Percentiles rank a stretch among this genome's conserved stretches.
These are phyloP conservation scores for Sebastes iracundus DNA, from an alignment of 2,797 vertebrate genomes.

Conservation along the genomic window DNA sequence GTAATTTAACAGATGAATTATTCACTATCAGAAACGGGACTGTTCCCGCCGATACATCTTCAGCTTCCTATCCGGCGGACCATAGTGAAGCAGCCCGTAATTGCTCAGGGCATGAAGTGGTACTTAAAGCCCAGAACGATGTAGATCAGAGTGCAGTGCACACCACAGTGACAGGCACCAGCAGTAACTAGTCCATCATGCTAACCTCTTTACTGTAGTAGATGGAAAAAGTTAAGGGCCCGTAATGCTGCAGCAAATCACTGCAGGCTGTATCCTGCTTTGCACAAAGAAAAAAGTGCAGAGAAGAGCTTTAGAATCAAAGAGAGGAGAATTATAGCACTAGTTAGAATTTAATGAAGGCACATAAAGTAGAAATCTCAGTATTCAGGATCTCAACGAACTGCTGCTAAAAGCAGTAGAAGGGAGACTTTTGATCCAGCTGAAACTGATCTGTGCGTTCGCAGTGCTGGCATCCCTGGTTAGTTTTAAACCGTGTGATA, in stretches of 20 bases:
- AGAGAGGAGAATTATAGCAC: slow-evolving; percentile 45
- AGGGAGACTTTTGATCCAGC: slow-evolving; percentile 15
- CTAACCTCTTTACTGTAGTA: slow-evolving; percentile 60
- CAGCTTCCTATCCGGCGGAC: slow-evolving; percentile 45
- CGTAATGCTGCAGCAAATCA: slow-evolving; percentile 45
- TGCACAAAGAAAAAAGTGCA: slow-evolving; percentile 27
- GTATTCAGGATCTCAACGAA: slow-evolving; percentile 44
- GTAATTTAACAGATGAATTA: slow-evolving; percentile 76
- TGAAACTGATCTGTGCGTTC: slow-evolving; percentile 31
- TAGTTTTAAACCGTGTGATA: slow-evolving; percentile 31
- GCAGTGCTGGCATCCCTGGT: slow-evolving; percentile 13
- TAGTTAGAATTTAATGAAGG: slow-evolving; percentile 70
- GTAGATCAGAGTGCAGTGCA: slow-evolving; percentile 73
- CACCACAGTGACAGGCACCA: slow-evolving; percentile 75
- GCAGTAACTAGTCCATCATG: slow-evolving; percentile 68
- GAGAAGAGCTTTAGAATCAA: slow-evolving; percentile 57
- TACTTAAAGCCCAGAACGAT: slow-evolving; percentile 74
- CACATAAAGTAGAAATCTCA: slow-evolving; percentile 56
- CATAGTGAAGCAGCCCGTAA: slow-evolving; percentile 60
- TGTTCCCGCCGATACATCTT: slow-evolving; percentile 65
- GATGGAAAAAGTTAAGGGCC: slow-evolving; percentile 52
- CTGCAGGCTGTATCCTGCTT: slow-evolving; percentile 39
- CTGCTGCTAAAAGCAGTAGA: slow-evolving; percentile 19
- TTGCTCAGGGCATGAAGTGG: slow-evolving; percentile 69
- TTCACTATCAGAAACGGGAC: slow-evolving; percentile 75